Percentiles rank a stretch among this genome's conserved stretches.
Conservation (phyloP, 2,113 vertebrate genomes). For the Labeo catla region DNA sequence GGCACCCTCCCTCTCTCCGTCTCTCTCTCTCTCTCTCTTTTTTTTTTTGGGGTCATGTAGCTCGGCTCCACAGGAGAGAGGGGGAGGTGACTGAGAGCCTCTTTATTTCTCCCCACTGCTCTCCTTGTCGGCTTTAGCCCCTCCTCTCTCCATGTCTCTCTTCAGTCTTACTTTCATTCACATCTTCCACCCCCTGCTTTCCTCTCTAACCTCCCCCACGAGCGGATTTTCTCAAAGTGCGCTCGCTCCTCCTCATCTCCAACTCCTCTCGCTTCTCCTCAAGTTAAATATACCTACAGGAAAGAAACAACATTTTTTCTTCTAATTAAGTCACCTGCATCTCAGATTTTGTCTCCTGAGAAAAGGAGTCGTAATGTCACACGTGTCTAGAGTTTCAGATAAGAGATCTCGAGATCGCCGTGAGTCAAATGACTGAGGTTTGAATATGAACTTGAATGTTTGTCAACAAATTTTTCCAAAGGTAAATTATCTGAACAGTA, state of each 20-base stretch:
- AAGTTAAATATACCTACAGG: background rate
- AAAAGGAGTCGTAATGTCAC: background rate
- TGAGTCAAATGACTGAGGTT: background rate
- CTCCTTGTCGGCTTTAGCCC: slow-evolving; percentile 68
- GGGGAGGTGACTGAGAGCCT: slow-evolving; percentile 69
- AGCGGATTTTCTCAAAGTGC: slow-evolving; percentile 38
- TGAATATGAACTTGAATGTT: background rate
- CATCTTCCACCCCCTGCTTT: slow-evolving; percentile 65
- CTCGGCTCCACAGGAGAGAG: slow-evolving; percentile 74
- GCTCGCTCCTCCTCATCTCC: slow-evolving; percentile 54
- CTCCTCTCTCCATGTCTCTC: slow-evolving; percentile 65
- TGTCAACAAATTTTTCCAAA: background rate
- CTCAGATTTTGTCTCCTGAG: background rate
- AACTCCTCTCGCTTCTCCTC: slow-evolving; percentile 23
- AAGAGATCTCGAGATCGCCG: background rate
- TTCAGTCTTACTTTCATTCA: slow-evolving; percentile 79
- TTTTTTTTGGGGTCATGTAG: slow-evolving; percentile 71
- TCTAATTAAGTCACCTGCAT: background rate
- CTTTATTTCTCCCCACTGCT: slow-evolving; percentile 78
- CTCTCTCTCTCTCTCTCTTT: slow-evolving; percentile 59
- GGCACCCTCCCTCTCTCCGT: slow-evolving; percentile 49
- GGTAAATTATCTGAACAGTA: background rate
- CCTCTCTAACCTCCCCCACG: slow-evolving; percentile 52
- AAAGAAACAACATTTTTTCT: background rate
- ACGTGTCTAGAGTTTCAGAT: background rate